phyloP scores from a whole-genome alignment of 2,113 vertebrate genomes.

The Sprattus sprattus region DNA sequence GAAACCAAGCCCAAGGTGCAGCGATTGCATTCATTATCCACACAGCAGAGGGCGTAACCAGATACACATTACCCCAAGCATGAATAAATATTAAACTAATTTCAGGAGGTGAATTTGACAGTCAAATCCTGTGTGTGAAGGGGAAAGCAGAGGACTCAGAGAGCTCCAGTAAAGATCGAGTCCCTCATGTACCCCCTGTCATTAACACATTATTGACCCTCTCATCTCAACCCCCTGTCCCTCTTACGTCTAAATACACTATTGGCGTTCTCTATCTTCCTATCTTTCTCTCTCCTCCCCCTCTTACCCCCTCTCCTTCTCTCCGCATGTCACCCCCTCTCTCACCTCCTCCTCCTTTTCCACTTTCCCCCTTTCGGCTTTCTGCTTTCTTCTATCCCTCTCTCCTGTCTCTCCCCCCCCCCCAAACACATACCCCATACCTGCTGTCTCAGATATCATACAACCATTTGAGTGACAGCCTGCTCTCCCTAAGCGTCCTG shows the following conservation, averaged over 20 bases:
- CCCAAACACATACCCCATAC: not conserved
- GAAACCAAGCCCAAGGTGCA: too few relatives aligned
- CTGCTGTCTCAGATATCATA: not conserved
- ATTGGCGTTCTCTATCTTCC: not conserved
- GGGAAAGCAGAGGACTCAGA: too few relatives aligned
- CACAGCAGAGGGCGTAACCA: too few relatives aligned
- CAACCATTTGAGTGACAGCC: conserved; percentile 37
- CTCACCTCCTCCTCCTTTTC: not conserved
- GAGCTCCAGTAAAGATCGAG: too few relatives aligned
- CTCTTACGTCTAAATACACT: not conserved
- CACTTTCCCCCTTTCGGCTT: too few relatives aligned
- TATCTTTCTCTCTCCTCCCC: not conserved
- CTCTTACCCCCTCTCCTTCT: not conserved
- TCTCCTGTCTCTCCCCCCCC: not conserved
- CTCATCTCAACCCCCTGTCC: not conserved
- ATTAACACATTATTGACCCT: too few relatives aligned
- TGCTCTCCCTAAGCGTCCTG: conserved; percentile 18
- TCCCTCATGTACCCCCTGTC: too few relatives aligned
- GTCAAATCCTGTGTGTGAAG: too few relatives aligned
- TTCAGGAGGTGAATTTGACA: too few relatives aligned
- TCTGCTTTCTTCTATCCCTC: not conserved
- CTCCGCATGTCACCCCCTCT: not conserved
- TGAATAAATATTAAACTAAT: too few relatives aligned
- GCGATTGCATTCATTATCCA: too few relatives aligned
- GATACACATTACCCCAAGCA: too few relatives aligned